Percentiles rank a stretch among this genome's conserved stretches.
phyloP scores from a whole-genome alignment of 2,888 invertebrate genomes.

The Imbricaverruca yamaguchii region DNA sequence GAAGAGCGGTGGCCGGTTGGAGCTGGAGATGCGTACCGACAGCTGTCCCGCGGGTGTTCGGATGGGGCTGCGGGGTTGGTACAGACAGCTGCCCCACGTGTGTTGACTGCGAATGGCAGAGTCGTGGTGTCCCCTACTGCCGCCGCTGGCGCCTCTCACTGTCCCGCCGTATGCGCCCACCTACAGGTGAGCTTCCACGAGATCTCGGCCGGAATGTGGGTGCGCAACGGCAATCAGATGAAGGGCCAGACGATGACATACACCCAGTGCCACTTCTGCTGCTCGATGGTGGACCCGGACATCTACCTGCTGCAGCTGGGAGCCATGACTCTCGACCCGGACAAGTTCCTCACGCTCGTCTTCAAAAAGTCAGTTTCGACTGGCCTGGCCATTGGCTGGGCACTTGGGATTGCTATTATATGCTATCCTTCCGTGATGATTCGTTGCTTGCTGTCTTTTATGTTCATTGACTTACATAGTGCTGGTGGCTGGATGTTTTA shows the following conservation, averaged over 20 bases:
- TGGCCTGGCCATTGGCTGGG: constrained; percentile 27
- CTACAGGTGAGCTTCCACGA: constrained; percentile 87
- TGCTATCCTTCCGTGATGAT: too few relatives aligned
- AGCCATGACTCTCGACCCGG: constrained; percentile 76
- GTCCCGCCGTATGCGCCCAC: constrained; percentile 20
- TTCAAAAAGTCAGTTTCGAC: constrained; percentile 65
- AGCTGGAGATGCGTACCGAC: too few relatives aligned
- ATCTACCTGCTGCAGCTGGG: constrained; percentile 90
- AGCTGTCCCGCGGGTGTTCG: too few relatives aligned
- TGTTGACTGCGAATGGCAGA: too few relatives aligned
- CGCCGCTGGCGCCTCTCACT: too few relatives aligned
- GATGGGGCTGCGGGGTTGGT: too few relatives aligned
- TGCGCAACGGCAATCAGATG: constrained; percentile 92
- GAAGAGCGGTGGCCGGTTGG: too few relatives aligned
- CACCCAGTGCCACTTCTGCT: constrained; percentile 96
- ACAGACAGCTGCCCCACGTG: too few relatives aligned
- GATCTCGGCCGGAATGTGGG: constrained; percentile 90
- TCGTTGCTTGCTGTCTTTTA: too few relatives aligned
- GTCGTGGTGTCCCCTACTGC: too few relatives aligned
- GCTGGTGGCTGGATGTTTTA: too few relatives aligned
- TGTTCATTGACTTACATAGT: too few relatives aligned
- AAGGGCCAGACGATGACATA: constrained; percentile 99
- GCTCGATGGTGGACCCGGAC: constrained; percentile 97
- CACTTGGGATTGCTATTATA: background rate
- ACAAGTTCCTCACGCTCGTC: constrained; percentile 71